Base-by-base conservation (phyloP, 2,797 vertebrate genomes). In the Nyctalus aviator region DNA sequence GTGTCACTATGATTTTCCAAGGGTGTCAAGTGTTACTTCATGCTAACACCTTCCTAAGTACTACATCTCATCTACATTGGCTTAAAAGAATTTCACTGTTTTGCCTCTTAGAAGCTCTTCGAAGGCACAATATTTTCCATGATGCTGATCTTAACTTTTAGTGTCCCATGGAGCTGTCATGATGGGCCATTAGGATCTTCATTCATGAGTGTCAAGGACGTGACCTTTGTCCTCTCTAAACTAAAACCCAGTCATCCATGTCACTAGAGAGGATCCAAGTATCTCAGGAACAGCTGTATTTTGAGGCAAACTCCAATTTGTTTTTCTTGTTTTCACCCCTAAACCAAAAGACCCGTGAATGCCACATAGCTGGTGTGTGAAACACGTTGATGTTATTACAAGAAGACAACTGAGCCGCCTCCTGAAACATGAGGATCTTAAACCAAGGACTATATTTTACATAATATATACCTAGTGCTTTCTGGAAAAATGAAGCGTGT, bases 401-500 rank as follows among this genome's bases (percentile, higher is more conserved):
- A 69, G 18, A 23, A 91, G 72, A 82, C 32, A 77, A 89, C 35
- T 10, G 37, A 50, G n/a, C 62, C 13, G 2, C 41, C 46, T 85
- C 37, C 27, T 85, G 79, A 86, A 84, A 95, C 53, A 77, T 27
- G 35, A 78, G 17, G 4, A 66, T 35, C 84, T 88, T 81, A 90
- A 69, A 57, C 32, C n/a, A 85, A 77, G 10, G 41, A 14, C 6
- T 59, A 11, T 66, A 55, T 91, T 93, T 81, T 83, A 48, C 55
- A 68, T 68, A 93, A 78, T 73, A 53, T 32, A 79, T 27, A 76
- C 8, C 12, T 50, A 83, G 8, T 15, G 15, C n/a, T 84, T 95
- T 94, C 71, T 93, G 89, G 75, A 77, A 88, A 91, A 94, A 20
- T 35, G 20, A 69, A 78, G 13, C 17, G 2, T 62, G 30, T n/a